Evolutionary conservation across 2,888 invertebrate species (phyloP).

Genomic region (Catotricha subobsoleta): DNA sequence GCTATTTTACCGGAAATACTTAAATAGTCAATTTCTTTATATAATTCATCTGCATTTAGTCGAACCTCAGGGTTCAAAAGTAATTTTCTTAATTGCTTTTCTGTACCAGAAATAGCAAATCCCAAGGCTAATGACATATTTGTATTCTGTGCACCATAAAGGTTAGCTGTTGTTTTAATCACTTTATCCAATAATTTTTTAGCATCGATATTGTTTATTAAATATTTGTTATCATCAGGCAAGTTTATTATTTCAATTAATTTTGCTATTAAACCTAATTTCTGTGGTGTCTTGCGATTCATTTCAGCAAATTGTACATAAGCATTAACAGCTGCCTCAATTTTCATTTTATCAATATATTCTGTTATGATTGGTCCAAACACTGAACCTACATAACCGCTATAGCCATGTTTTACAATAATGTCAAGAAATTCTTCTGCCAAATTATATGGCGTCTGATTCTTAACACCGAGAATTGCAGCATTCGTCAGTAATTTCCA

Average conservation of each 20-base stretch:
- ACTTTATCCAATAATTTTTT: conserved; percentile 25
- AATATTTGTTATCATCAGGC: conserved; percentile 13
- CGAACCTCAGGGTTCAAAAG: conserved; percentile 34
- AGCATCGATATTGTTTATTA: conserved; percentile 15
- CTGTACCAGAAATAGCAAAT: conserved; percentile 31
- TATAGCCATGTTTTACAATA: conserved; percentile 34
- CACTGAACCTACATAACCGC: conserved; percentile 35
- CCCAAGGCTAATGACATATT: conserved; percentile 29
- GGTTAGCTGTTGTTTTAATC: conserved; percentile 20
- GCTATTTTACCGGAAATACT: conserved; percentile 20
- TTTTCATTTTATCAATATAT: conserved; percentile 36
- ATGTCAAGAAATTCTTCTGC: conserved; percentile 34
- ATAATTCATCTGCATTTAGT: conserved; percentile 34
- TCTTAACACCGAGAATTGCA: conserved; percentile 19
- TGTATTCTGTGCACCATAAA: conserved; percentile 30
- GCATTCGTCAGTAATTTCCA: conserved; percentile 40
- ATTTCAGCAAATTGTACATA: conserved; percentile 32
- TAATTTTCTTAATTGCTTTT: conserved; percentile 29
- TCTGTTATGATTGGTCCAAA: conserved; percentile 44
- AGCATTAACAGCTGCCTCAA: conserved; percentile 33
- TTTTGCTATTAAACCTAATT: conserved; percentile 39
- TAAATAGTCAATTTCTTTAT: conserved; percentile 34
- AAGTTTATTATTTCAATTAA: conserved; percentile 24
- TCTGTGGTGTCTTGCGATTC: conserved; percentile 43
- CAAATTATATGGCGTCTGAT: conserved; percentile 24